Conservation (phyloP, 2,797 vertebrate genomes). For the Steatocranus sp. region DNA sequence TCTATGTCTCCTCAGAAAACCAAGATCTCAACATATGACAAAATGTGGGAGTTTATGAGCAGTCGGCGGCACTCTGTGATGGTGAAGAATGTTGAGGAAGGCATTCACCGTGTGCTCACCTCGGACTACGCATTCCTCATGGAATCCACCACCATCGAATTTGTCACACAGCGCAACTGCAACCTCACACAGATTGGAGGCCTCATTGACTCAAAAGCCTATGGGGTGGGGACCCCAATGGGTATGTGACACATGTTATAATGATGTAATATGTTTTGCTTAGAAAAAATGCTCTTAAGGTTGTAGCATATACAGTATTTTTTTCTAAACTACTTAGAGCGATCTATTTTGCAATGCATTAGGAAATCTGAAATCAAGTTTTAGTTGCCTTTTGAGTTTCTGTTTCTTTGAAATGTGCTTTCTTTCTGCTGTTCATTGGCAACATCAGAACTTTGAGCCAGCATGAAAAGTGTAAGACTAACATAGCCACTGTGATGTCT, state of each 20-base stretch:
- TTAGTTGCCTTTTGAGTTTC: background rate
- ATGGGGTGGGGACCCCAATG: constrained; percentile 96
- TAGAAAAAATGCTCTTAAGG: background rate
- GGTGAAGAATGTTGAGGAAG: constrained; percentile 94
- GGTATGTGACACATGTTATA: constrained; percentile 76
- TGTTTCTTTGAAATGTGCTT: background rate
- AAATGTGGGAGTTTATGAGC: constrained; percentile 99
- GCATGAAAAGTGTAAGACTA: background rate
- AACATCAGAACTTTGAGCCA: background rate
- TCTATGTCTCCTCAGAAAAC: constrained; percentile 83
- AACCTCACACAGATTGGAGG: constrained; percentile 97
- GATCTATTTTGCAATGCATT: background rate
- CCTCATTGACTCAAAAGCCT: constrained; percentile 96
- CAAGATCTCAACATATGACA: constrained; percentile 98
- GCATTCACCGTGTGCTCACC: constrained; percentile 93
- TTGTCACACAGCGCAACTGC: constrained; percentile 94
- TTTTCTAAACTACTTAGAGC: background rate
- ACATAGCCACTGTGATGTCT: background rate
- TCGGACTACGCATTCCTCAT: constrained; percentile 98
- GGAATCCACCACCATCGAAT: constrained; percentile 98
- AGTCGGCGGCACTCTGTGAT: constrained; percentile 94
- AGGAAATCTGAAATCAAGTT: background rate
- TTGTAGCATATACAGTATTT: background rate
- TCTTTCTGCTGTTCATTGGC: background rate
- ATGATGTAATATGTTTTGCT: background rate